A percentile compares a stretch with the other conserved stretches of the same genome.
phyloP scores from a whole-genome alignment of 2,888 invertebrate species.

The Tetragonula carbonaria region DNA sequence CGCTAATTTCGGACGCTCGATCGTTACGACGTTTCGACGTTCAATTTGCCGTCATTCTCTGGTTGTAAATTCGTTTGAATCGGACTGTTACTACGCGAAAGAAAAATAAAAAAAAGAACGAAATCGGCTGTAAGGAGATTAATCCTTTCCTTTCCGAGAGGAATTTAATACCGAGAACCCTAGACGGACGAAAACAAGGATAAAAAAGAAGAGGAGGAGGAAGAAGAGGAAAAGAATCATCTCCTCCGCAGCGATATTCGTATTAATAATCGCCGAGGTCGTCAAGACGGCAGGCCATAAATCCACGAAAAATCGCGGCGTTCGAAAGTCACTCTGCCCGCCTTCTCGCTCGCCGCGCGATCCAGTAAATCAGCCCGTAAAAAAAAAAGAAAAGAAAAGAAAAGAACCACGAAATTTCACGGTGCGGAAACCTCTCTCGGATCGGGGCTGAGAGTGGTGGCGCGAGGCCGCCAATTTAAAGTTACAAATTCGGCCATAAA shows the following conservation, averaged over 20 bases:
- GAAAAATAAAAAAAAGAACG: neutral
- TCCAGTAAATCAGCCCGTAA: conserved; percentile 68
- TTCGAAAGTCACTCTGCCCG: conserved; percentile 17
- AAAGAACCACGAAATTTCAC: conserved; percentile 69
- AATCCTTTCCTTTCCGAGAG: neutral
- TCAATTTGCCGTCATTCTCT: neutral
- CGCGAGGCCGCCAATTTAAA: conserved; percentile 78
- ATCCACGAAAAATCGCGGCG: conserved; percentile 46
- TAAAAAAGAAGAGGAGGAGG: neutral
- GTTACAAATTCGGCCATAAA: conserved; percentile 82
- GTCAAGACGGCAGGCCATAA: conserved; percentile 45
- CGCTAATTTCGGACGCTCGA: conserved; percentile 61
- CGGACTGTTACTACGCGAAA: neutral
- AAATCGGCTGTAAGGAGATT: neutral
- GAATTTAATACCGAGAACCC: neutral
- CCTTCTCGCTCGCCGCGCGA: conserved; percentile 34
- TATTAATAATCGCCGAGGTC: conserved; percentile 42
- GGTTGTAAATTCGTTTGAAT: neutral
- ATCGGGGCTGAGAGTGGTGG: conserved; percentile 33
- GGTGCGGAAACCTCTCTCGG: conserved; percentile 59
- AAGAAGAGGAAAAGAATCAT: neutral
- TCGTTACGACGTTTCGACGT: neutral
- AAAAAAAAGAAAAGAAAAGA: conserved; percentile 49
- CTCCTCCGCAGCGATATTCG: conserved; percentile 21
- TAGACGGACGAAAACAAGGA: neutral